Percentiles rank a stretch among this genome's conserved stretches.
These are phyloP conservation scores for Limnothrissa miodon DNA, from an alignment of 2,113 vertebrate genomes.

Conservation along the genomic window DNA sequence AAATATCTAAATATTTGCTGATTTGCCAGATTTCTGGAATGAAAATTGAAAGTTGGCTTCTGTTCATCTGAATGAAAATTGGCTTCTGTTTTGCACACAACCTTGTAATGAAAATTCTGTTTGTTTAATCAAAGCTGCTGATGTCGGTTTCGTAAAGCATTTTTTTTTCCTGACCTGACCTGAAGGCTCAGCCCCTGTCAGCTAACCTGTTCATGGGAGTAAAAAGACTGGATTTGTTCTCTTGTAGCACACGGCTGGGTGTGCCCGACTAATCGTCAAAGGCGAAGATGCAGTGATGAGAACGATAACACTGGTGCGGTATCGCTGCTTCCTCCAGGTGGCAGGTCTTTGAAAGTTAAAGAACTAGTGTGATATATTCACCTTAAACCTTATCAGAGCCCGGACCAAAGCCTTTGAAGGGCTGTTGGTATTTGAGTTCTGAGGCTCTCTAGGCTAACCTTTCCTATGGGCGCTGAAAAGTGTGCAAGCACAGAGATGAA, in stretches of 20 bases:
- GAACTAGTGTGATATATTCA: not conserved
- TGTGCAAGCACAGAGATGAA: not conserved
- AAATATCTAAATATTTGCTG: not conserved
- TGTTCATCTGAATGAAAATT: not conserved
- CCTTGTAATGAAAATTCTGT: not conserved
- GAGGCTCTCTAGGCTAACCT: not conserved
- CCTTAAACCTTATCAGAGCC: constrained; percentile 1
- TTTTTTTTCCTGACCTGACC: not conserved
- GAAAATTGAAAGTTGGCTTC: not conserved
- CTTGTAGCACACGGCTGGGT: not conserved
- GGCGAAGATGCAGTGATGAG: not conserved
- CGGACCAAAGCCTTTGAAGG: not conserved
- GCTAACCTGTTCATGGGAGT: not conserved
- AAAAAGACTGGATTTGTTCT: not conserved
- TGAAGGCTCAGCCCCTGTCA: not conserved
- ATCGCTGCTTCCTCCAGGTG: not conserved
- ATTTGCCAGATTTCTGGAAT: not conserved
- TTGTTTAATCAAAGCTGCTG: not conserved
- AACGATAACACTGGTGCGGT: not conserved
- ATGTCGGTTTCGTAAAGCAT: not conserved
- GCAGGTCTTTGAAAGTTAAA: not conserved
- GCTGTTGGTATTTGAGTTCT: constrained; percentile 17
- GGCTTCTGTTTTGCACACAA: not conserved
- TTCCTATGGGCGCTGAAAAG: not conserved
- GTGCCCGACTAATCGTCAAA: not conserved